Percentiles rank a stretch among this genome's conserved stretches.
Conservation (phyloP, 2,888 invertebrate genomes). For the Eristalis pertinax region DNA sequence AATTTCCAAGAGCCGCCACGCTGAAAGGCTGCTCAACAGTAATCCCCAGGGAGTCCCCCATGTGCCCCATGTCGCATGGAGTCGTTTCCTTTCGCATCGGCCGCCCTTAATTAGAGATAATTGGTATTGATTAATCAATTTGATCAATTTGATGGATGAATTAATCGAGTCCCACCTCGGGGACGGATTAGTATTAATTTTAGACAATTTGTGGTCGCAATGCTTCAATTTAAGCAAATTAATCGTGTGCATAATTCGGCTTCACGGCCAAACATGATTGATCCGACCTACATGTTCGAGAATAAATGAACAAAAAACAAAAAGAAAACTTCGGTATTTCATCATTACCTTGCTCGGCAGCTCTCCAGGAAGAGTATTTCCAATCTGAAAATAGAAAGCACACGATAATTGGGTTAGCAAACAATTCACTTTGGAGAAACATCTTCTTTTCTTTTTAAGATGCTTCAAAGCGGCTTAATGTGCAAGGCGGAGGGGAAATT, state of each 20-base stretch:
- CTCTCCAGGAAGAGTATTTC: neutral
- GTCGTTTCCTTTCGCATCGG: neutral
- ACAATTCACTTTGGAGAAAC: neutral
- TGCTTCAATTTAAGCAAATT: slow-evolving; percentile 9
- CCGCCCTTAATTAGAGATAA: slow-evolving; percentile 4
- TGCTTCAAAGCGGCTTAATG: neutral
- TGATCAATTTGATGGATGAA: slow-evolving; percentile 3
- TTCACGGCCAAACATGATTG: neutral
- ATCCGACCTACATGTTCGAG: neutral
- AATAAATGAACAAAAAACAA: neutral
- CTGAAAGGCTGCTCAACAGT: neutral
- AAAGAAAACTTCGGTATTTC: neutral
- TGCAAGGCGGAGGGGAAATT: neutral
- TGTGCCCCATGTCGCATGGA: neutral
- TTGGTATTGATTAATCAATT: slow-evolving; percentile 38
- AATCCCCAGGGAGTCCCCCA: neutral
- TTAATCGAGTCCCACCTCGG: slow-evolving; percentile 16
- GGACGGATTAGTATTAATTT: slow-evolving; percentile 12
- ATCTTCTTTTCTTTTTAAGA: neutral
- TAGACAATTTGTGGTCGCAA: neutral
- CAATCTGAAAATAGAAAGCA: slow-evolving; percentile 12
- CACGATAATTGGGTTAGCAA: neutral
- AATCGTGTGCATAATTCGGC: neutral
- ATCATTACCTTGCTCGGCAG: slow-evolving; percentile 17
- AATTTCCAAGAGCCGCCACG: too few relatives aligned